Base-by-base conservation (phyloP, 30 jellyfish, hydroid and myxozoan species). In the Cassiopea andromeda region DNA sequence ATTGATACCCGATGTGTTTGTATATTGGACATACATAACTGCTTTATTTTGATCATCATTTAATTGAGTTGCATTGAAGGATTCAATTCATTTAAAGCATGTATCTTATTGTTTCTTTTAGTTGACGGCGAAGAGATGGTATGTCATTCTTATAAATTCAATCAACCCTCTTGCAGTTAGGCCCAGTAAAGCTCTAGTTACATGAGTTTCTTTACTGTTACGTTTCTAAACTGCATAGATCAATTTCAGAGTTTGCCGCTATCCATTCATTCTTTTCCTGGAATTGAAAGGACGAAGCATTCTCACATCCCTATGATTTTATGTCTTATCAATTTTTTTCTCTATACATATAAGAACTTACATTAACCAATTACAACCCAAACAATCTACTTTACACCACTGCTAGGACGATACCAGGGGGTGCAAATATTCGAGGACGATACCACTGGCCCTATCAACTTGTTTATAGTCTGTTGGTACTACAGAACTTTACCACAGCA, bases 61-160 rank as follows among this genome's bases (percentile, higher is more conserved):
- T 2, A 2, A 50, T 2, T 50, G 5, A 9, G 8, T 50, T 2
- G 64, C 64, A 50, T 9, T 50, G 9, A 50, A 50, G 64, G 5
- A 9, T 50, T 9, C 9, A 50, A 50, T 50, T 50, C 64, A 50
- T 2, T 9, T 50, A 50, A 50, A 9, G 64, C 64, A 2, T 0
- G 12, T 85, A 57, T 85, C 15, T 18, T 58, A n/a, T 75, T 67
- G n/a, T n/a, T 84, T 50, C 12, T 81, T 78, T 57, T 71, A 78
- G 91, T 83, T 89, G 97, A 89, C 17, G 85, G 81, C 19, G 89
- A 89, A 46, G 97, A 89, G 71, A 60, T 87, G 97, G 91, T 83
- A 45, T 47, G 90, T 82, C 18, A 61, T 27, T 12, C 38, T 1
- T 1, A 5, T 75, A 6, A 46, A 10, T 8, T 2, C 69, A 8